Base-by-base conservation (phyloP, 2,797 vertebrate genomes). In the Oophaga sylvatica region DNA sequence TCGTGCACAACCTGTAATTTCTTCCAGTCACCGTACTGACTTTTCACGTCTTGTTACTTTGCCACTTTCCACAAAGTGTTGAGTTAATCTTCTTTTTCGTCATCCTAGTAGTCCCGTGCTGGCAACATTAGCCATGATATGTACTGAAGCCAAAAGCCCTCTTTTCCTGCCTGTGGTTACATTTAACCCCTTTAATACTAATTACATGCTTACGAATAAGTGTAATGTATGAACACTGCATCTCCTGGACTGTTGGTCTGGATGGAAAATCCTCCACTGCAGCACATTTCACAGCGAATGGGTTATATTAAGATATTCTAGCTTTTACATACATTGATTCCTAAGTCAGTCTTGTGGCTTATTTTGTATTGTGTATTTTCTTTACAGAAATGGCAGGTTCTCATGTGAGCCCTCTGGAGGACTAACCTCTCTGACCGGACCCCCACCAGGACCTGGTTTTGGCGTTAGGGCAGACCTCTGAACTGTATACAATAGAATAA, bases 381-480 rank as follows among this genome's bases (percentile, higher is more conserved):
- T 1, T 93, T 94, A 45, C 89, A 99, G 98, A 94, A 95, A 81
- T 68, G 97, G 96, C 0, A 97, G 97, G 90, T 99, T 99, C 92
- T 99, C 97, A 62, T 99, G 98, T 92, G 98, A 99, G 93, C 98
- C 98, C 87, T 97, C 97, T 57, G 97, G 96, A 85, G 97, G 97
- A 86, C 93, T 99, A 90, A 99, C 98, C 31, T 98, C 97, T 89
- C 94, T 99, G 92, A 96, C 95, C 53, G 96, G 95, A 93, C 97
- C 97, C 90, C 98, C 98, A 15, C 95, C 93, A 91, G 97, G 97
- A 91, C 98, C 98, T 63, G 97, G 98, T 22, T 96, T 99, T 89
- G 97, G 97, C 88, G 96, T 99, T 63, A 96, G 97, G 94, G 35
- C 96, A 26, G 98, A 97, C 90, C 95, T 99, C 91, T 99, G 94